These are phyloP conservation scores for Callipepla squamata DNA, from an alignment of 2,113 vertebrate species.

Conservation along the genomic window DNA sequence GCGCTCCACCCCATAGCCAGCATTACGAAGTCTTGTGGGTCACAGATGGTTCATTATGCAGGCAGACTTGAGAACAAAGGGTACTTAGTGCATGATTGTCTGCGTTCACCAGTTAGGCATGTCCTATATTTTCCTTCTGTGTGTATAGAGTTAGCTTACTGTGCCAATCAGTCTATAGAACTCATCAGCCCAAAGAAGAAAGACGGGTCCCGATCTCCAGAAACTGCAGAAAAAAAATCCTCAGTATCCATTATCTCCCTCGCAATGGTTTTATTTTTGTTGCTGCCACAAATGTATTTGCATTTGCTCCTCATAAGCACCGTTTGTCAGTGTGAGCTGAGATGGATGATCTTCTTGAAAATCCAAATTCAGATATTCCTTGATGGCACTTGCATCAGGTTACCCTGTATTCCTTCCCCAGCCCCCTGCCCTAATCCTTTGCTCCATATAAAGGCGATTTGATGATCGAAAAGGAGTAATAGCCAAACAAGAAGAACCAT, in stretches of 20 bases:
- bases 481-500: slow-evolving; percentile 25
- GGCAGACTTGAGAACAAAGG: slow-evolving; percentile 23
- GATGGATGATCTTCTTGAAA: slow-evolving; percentile 2
- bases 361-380: background rate
- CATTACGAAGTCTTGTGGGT: background rate
- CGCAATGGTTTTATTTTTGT: background rate
- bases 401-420: background rate
- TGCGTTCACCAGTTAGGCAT: background rate
- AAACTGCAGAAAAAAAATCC: background rate
- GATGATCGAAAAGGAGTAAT: background rate
- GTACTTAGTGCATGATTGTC: background rate
- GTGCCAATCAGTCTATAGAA: background rate
- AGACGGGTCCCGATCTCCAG: background rate
- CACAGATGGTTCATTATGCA: slow-evolving; percentile 9
- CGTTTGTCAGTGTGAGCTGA: background rate
- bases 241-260: background rate
- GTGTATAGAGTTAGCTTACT: background rate
- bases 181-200: background rate
- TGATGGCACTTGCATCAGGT: background rate
- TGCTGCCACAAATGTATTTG: background rate
- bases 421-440: background rate
- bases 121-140: slow-evolving; percentile 7
- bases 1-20: background rate
- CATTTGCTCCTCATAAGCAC: background rate
- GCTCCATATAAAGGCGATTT: slow-evolving; percentile 15